Base-by-base conservation (phyloP, 2,797 vertebrate genomes). In the Avahi laniger region DNA sequence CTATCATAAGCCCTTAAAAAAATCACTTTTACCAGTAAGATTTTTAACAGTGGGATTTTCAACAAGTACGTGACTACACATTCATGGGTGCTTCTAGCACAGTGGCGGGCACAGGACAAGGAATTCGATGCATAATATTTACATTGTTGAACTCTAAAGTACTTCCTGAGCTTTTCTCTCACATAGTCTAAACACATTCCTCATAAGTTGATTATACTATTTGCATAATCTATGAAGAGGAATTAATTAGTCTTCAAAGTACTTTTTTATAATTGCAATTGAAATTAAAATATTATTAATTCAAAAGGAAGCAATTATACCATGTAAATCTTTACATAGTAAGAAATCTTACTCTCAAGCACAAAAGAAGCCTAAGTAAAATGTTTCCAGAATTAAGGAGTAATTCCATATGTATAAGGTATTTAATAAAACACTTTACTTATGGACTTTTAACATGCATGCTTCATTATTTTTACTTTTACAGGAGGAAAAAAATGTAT, bases 381-480 rank as follows among this genome's bases (percentile, higher is more conserved):
- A 63, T 83, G 57, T 24, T 85, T 79, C 57, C 28, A 76, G 26
- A 95, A 90, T 79, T 86, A 89, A 92, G 22, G 22, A 89, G 28
- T 78, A 79, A 91, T 86, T 95, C 50, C 78, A 75, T 7, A 61
- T 57, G 18, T 93, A 38, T 70, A 86, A 46, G 30, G 28, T 80
- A 26, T 65, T 91, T 92, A 84, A 75, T 81, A 80, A 72, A 87
- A 93, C 7, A 82, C 2, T 28, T 83, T 75, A 57, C 14, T 54
- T 69, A 38, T 0, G 91, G 46, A 83, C 75, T 85, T 86, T 97
- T 46, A 61, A 80, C 81, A 79, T 89, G 5, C 7, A 70, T 63
- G 18, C 22, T 86, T 93, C 15, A 57, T 93, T 93, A 72, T 57
- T 95, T 94, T 93, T 95, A 92, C 46, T 93, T 92, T 87, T 75